Base-by-base conservation (phyloP, 2,888 invertebrate species). In the Rhopalosiphum nymphaeae region DNA sequence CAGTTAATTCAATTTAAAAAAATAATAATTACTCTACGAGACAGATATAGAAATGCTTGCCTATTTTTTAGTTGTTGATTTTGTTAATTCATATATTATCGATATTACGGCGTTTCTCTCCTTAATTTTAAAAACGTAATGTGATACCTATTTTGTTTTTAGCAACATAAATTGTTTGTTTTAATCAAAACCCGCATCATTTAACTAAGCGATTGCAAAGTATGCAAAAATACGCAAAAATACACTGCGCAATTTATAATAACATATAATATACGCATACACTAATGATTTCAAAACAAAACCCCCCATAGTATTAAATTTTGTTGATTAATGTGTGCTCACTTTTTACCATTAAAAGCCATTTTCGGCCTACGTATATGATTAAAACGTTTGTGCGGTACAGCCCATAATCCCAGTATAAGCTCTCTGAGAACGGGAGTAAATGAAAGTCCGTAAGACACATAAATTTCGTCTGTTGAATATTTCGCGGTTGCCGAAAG, bases 341-440 rank as follows among this genome's bases (percentile, higher is more conserved):
- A 78, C 78, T 78, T 78, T 78, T 78, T 78, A 78, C 78, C 78
- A 36, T 78, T 78, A 78, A 78, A 36, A 78, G 78, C 78, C 78
- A 78, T 78, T 78, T 78, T 36, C 21, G 21, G 36, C 36, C 36
- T 78, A 78, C 36, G 78, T 78, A 78, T 78, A 42, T 78, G 78
- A 78, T 78, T 78, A 36, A 78, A 36, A 42, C 36, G 78, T 78
- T 78, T 78, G 78, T 78, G 36, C 36, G 36, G 9, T 21, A 78
- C 78, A 5, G 36, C 78, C 21, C 21, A 78, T 78, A 78, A 78
- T 78, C 78, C 78, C 78, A 78, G 78, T 36, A 36, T 78, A 78
- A 78, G 21, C 78, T 78, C 78, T 78, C 36, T 7, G 78, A 36
- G 78, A 36, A 36, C 21, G 36, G 78, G 36, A 78, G 78, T 78